phyloP scores from a whole-genome alignment of 2,888 invertebrate species.

The Tolmerus cingulatus region DNA sequence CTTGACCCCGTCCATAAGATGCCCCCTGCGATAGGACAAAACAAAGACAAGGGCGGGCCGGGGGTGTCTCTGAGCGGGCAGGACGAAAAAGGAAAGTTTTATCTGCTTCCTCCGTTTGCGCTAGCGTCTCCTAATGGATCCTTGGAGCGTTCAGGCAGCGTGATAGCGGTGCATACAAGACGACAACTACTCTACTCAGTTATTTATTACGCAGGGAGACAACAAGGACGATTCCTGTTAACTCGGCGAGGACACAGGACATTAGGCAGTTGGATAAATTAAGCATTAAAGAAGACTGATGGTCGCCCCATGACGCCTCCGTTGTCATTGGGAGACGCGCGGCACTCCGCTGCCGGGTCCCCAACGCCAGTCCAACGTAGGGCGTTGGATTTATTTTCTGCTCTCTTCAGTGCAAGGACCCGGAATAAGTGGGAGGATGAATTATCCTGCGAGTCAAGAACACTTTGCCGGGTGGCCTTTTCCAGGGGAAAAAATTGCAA shows the following conservation, averaged over 20 bases:
- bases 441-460: background rate
- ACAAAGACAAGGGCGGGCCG: background rate
- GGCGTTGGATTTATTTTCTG: background rate
- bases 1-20: conserved; percentile 14
- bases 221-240: conserved; percentile 15
- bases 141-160: background rate
- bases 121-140: conserved; percentile 4
- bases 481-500: background rate
- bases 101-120: conserved; percentile 22
- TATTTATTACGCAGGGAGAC: conserved; percentile 18
- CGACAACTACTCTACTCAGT: background rate
- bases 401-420: background rate
- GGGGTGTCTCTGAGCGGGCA: background rate
- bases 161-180: background rate
- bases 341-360: background rate
- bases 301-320: background rate
- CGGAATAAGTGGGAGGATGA: background rate
- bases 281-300: conserved; percentile 31
- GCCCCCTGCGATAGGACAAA: background rate
- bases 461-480: background rate
- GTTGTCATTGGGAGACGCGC: background rate
- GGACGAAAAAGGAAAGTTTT: conserved; percentile 22
- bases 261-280: conserved; percentile 26
- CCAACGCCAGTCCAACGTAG: background rate
- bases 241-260: background rate